phyloP scores from a whole-genome alignment of 2,113 vertebrate species.

The Phrynocephalus versicolor region DNA sequence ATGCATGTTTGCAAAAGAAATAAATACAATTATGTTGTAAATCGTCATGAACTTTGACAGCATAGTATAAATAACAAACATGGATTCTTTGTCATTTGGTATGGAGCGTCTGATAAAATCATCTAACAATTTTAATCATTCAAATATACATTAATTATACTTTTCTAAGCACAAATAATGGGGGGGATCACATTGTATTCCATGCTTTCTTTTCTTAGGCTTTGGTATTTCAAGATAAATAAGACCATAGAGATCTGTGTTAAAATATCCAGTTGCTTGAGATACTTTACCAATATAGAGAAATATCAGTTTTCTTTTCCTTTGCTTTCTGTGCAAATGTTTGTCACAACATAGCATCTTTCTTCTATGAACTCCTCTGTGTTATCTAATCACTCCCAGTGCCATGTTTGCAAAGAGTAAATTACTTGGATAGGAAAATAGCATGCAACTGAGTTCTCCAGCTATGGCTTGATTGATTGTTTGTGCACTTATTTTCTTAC shows the following conservation, averaged over 20 bases:
- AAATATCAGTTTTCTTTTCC: conserved; percentile 30
- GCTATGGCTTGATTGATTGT: conserved; percentile 56
- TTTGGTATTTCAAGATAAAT: neutral
- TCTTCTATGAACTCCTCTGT: conserved; percentile 59
- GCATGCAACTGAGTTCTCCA: conserved; percentile 42
- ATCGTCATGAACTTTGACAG: neutral
- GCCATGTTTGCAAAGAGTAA: conserved; percentile 63
- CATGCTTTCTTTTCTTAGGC: neutral
- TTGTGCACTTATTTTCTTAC: no score
- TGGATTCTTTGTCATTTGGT: neutral
- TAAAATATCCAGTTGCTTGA: neutral
- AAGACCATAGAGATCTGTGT: neutral
- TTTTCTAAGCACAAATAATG: neutral
- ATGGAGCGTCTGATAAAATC: neutral
- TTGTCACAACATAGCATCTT: conserved; percentile 59
- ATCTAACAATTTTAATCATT: neutral
- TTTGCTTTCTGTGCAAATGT: conserved; percentile 43
- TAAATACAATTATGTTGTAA: neutral
- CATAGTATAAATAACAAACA: neutral
- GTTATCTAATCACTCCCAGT: conserved; percentile 69
- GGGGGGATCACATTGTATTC: neutral
- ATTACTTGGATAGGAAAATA: conserved; percentile 63
- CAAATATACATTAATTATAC: neutral
- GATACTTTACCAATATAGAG: neutral
- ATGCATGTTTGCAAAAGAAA: neutral